phyloP scores from a whole-genome alignment of 2,113 vertebrate genomes.

The Connochaetes taurinus region DNA sequence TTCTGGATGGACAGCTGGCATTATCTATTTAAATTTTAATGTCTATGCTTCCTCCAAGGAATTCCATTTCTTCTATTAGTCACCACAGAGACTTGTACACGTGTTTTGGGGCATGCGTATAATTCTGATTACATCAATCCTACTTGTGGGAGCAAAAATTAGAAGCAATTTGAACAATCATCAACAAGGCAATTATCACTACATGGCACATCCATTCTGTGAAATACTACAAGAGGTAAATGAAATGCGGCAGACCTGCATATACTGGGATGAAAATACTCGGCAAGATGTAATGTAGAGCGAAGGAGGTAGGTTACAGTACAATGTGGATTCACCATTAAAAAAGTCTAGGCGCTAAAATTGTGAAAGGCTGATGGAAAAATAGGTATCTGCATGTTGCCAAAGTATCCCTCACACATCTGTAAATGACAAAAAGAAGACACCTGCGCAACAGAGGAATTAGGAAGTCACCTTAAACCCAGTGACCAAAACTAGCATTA shows the following conservation, averaged over 20 bases:
- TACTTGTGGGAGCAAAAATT: neutral
- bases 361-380: neutral
- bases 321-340: neutral
- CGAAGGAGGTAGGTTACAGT: neutral
- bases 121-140: neutral
- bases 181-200: neutral
- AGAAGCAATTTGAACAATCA: neutral
- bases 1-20: neutral
- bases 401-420: neutral
- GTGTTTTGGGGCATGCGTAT: neutral
- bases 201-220: neutral
- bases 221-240: neutral
- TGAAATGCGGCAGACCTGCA: neutral
- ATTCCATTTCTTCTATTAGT: neutral
- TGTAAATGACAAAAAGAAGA: neutral
- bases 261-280: neutral
- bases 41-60: neutral
- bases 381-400: neutral
- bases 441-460: neutral
- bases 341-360: neutral
- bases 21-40: constrained; percentile 1
- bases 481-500: neutral
- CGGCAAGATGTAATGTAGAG: neutral
- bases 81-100: neutral
- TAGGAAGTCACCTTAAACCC: neutral